phyloP scores from a whole-genome alignment of 2,888 invertebrate genomes.

The Calameuta filiformis region DNA sequence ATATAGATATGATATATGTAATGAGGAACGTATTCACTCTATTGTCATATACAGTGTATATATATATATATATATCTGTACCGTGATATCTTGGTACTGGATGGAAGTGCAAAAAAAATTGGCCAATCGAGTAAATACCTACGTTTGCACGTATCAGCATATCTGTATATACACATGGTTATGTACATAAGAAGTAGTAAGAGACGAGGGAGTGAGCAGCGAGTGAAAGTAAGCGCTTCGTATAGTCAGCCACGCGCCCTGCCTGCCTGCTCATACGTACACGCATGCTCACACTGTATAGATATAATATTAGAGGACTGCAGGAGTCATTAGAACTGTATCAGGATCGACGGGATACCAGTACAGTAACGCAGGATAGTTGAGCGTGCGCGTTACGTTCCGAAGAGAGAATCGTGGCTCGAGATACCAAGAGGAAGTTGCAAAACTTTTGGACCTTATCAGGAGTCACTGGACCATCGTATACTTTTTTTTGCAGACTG shows the following conservation, averaged over 20 bases:
- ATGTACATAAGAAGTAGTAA: constrained; percentile 9
- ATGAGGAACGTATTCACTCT: neutral
- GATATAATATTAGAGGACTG: constrained; percentile 11
- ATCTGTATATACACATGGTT: neutral
- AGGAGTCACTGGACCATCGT: neutral
- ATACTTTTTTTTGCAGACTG: neutral
- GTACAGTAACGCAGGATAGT: neutral
- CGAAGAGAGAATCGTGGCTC: neutral
- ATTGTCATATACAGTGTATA: neutral
- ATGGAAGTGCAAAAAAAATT: neutral
- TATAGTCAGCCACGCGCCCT: constrained; percentile 51
- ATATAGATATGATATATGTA: neutral
- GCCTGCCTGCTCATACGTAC: constrained; percentile 28
- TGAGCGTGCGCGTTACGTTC: neutral
- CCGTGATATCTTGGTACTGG: neutral
- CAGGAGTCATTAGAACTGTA: constrained; percentile 39
- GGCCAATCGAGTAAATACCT: neutral
- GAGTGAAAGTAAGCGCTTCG: constrained; percentile 56
- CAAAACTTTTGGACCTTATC: neutral
- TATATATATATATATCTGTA: neutral
- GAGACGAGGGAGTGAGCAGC: constrained; percentile 17
- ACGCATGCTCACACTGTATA: constrained; percentile 21
- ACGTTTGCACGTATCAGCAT: neutral
- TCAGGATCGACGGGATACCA: constrained; percentile 9
- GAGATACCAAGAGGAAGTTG: neutral